Conservation (phyloP, 2,113 vertebrate species). For the Trichechus manatus region DNA sequence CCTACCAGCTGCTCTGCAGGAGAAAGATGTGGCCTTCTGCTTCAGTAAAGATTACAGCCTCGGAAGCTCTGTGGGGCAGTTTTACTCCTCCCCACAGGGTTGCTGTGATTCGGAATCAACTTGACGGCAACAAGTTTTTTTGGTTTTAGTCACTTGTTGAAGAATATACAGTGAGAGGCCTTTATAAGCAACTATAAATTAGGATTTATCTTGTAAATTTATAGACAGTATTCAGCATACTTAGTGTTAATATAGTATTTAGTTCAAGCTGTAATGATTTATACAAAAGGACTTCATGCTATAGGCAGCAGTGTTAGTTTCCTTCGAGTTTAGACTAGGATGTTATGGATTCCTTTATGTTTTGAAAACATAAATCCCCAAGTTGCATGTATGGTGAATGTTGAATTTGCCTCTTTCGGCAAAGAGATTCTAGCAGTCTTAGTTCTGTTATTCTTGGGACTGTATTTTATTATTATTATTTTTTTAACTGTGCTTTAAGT, state of each 20-base stretch:
- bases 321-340: slow-evolving; percentile 19
- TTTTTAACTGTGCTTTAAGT: too few species aligned
- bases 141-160: neutral
- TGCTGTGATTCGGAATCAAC: neutral
- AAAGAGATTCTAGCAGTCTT: slow-evolving; percentile 32
- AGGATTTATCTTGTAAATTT: neutral
- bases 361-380: slow-evolving; percentile 20
- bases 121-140: neutral
- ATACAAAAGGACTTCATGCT: neutral
- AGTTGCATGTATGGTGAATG: slow-evolving; percentile 4
- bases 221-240: neutral
- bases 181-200: neutral
- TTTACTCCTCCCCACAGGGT: neutral
- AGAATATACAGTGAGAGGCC: neutral
- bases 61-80: neutral
- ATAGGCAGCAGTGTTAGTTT: neutral
- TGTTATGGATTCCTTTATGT: neutral
- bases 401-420: slow-evolving; percentile 45
- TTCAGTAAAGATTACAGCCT: neutral
- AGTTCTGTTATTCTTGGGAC: slow-evolving; percentile 10
- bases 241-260: neutral
- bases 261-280: slow-evolving; percentile 11
- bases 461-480: neutral
- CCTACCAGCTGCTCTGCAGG: neutral
- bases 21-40: neutral